A percentile compares a stretch with the other conserved stretches of the same genome.
phyloP scores from a whole-genome alignment of 92 coral and sea anemone genomes.

The Isaurus tuberculatus region DNA sequence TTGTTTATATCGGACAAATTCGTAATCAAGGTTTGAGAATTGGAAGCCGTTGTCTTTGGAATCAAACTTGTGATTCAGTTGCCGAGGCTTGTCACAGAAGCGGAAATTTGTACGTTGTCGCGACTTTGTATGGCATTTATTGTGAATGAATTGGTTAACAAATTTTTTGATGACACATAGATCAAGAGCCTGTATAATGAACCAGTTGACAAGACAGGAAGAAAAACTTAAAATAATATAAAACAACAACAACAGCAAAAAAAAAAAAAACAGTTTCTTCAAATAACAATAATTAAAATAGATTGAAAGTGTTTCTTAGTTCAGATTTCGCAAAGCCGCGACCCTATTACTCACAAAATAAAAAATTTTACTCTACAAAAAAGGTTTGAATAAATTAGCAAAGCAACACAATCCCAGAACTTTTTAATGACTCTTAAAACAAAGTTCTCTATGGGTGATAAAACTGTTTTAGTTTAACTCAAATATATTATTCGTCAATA shows the following conservation, averaged over 20 bases:
- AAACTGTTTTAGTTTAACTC: constrained; percentile 16
- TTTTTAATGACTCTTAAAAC: not conserved
- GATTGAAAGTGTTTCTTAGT: not conserved
- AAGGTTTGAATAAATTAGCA: not conserved
- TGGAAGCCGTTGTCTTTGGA: constrained; percentile 95
- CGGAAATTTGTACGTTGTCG: constrained; percentile 88
- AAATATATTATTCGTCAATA: constrained; percentile 25
- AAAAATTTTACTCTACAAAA: constrained; percentile 6
- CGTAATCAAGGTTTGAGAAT: constrained; percentile 80
- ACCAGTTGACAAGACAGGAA: not conserved
- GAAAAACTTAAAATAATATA: not conserved
- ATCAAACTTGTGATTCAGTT: constrained; percentile 82
- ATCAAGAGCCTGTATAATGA: not conserved
- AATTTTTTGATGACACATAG: not conserved
- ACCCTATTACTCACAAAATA: not conserved
- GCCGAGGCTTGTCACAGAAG: constrained; percentile 82
- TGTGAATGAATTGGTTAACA: constrained; percentile 60
- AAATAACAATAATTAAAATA: too few species aligned
- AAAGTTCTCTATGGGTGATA: not conserved
- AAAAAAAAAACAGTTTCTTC: not conserved
- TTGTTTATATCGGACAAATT: constrained; percentile 87
- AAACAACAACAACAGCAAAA: not conserved
- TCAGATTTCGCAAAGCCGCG: not conserved
- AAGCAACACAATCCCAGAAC: not conserved
- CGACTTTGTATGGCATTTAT: constrained; percentile 90